Evolutionary conservation across 1,140 invertebrate genomes (phyloP), one percentile per base, ranked within the genome.

Genomic region (Megathymus violae): DNA sequence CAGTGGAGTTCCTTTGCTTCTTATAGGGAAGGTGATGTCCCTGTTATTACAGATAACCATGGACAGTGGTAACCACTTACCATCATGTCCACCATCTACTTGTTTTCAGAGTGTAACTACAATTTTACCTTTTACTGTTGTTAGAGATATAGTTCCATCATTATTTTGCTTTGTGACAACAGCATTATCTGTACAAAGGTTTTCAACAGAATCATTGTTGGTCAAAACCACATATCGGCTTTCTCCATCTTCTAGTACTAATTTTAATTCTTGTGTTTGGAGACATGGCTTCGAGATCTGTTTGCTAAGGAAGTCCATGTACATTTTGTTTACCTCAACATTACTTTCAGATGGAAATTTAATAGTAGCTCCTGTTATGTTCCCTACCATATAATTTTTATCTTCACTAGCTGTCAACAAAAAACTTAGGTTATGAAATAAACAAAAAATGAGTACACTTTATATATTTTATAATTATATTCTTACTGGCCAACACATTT

Each of bases 131-230:
- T 82, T 73, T 4, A 83, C 60, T 43, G 76, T 77, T 34, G 73
- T 81, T 46, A 89, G 71, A 19, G 86, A 85, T 72, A 89, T 84
- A 51, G 86, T 91, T 13, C 85, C 85, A 80, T 89, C 86, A 69
- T 78, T 76, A 62, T 91, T 91, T 65, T 87, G 85, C 58, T 85
- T 88, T 7, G 82, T 85, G 1, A 91, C 81, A 25, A 88, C 69
- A 36, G 81, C 67, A 60, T 64, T 71, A 17, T 62, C 74, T 11
- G 64, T 22, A 13, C 27, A 46, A 22, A 59, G 54, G 50, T 68
- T 80, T 9, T 85, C 31, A 1, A 76, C 51, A 0, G 69, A 46
- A 14, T 76, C 77, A 11, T 76, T 72, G 17, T 79, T 64, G 0
- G 76, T 65, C 4, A 85, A 43, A 31, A 88, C 75, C 14, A 88